These are phyloP conservation scores for Euura saliciscinereae DNA, from an alignment of 1,140 invertebrate species.

Conservation along the genomic window DNA sequence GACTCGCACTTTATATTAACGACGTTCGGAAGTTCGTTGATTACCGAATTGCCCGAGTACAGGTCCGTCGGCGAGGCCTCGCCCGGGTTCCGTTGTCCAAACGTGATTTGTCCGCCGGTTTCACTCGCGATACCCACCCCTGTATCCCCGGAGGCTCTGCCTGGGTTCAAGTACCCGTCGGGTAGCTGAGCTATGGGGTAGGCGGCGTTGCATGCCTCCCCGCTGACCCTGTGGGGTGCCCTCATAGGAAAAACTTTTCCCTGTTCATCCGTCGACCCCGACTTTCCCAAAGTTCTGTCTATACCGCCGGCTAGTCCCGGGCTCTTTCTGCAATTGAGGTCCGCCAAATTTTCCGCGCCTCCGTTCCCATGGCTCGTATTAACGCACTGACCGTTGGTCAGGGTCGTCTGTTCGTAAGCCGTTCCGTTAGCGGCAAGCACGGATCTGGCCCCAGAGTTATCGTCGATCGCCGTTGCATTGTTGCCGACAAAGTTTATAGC, in stretches of 20 bases:
- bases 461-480: neutral
- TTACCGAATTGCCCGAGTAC: neutral
- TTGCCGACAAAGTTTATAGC: neutral
- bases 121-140: slow-evolving; percentile 25
- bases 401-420: neutral
- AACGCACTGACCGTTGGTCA: slow-evolving; percentile 8
- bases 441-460: neutral
- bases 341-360: neutral
- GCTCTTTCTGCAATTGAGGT: neutral
- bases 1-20: slow-evolving; percentile 10
- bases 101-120: slow-evolving; percentile 12
- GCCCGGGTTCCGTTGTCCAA: neutral
- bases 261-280: slow-evolving; percentile 3
- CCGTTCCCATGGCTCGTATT: neutral
- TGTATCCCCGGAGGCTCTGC: slow-evolving; percentile 20
- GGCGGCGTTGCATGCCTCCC: slow-evolving; percentile 19
- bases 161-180: slow-evolving; percentile 18
- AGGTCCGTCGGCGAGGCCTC: neutral
- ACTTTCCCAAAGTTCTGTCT: neutral
- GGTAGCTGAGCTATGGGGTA: slow-evolving; percentile 22
- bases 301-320: neutral
- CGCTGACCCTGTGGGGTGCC: slow-evolving; percentile 1
- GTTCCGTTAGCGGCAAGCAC: neutral
- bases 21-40: neutral
- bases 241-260: slow-evolving; percentile 22